Evolutionary conservation across 2,888 invertebrate species (phyloP).

Genomic region (Nomada fucata): DNA sequence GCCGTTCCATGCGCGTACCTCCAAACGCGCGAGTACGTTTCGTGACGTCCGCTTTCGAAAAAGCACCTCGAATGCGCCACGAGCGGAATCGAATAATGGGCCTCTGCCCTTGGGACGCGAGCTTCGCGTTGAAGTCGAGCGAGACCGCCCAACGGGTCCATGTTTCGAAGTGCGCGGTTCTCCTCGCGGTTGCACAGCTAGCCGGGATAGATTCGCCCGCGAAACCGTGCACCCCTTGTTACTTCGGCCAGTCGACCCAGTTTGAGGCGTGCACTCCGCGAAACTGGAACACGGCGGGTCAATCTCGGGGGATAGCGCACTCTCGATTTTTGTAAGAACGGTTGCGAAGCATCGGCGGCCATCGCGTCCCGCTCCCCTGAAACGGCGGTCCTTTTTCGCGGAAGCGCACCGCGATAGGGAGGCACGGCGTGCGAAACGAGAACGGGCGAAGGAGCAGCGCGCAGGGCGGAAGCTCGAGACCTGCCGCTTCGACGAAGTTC

Average conservation of each 20-base stretch:
- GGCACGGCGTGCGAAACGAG: neutral
- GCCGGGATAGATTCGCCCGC: constrained; percentile 72
- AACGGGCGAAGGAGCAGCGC: neutral
- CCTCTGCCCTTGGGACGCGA: neutral
- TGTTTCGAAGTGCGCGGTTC: neutral
- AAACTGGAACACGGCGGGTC: constrained; percentile 69
- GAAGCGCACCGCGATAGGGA: neutral
- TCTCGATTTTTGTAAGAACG: constrained; percentile 56
- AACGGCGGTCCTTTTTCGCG: neutral
- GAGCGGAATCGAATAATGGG: neutral
- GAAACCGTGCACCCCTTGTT: constrained; percentile 72
- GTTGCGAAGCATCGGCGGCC: neutral
- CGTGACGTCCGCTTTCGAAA: neutral
- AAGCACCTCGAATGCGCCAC: neutral
- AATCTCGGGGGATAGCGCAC: constrained; percentile 36
- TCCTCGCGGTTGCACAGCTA: constrained; percentile 14
- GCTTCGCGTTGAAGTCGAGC: neutral
- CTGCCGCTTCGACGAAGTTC: constrained; percentile 16
- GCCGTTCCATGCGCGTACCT: neutral
- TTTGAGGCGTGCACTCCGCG: constrained; percentile 59
- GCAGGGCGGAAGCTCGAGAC: constrained; percentile 9
- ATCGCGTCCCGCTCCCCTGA: neutral
- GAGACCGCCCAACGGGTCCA: too few relatives aligned
- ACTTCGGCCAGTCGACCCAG: constrained; percentile 76
- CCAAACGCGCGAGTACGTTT: neutral